Evolutionary conservation across 1,140 invertebrate species (phyloP).

Genomic region (Solen grandis): DNA sequence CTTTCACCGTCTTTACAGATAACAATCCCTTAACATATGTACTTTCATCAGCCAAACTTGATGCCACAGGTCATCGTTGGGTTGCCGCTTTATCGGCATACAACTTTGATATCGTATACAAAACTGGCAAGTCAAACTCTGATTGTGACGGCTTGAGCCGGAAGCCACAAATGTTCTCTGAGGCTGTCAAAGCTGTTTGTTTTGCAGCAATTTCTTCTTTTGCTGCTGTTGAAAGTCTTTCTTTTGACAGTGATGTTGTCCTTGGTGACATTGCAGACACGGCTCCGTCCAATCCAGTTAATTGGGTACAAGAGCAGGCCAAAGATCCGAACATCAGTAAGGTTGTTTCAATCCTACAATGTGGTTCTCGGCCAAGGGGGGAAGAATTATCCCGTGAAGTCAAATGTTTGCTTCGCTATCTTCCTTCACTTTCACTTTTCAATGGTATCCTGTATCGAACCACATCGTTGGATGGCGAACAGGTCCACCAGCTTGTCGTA

Average conservation of each 20-base stretch:
- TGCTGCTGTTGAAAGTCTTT: not conserved
- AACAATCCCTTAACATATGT: slow-evolving; percentile 47
- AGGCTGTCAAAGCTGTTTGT: not conserved
- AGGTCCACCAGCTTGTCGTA: slow-evolving; percentile 21
- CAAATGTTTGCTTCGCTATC: not conserved
- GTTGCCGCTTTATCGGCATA: slow-evolving; percentile 26
- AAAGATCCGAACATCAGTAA: not conserved
- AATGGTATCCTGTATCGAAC: not conserved
- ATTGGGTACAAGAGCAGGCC: not conserved
- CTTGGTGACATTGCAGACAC: not conserved
- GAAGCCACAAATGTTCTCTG: not conserved
- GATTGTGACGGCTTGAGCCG: slow-evolving; percentile 34
- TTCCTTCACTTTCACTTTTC: not conserved
- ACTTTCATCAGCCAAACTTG: slow-evolving; percentile 33
- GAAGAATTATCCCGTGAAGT: not conserved
- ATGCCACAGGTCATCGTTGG: slow-evolving; percentile 48
- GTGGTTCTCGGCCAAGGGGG: not conserved
- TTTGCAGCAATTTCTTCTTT: not conserved
- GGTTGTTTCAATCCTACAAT: not conserved
- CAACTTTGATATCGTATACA: slow-evolving; percentile 28
- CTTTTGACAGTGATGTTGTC: not conserved
- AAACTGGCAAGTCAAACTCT: slow-evolving; percentile 16
- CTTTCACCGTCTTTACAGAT: slow-evolving; percentile 34
- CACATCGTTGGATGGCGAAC: not conserved
- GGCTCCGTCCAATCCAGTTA: not conserved